phyloP scores from a whole-genome alignment of 2,888 invertebrate species.

The Patella caerulea region DNA sequence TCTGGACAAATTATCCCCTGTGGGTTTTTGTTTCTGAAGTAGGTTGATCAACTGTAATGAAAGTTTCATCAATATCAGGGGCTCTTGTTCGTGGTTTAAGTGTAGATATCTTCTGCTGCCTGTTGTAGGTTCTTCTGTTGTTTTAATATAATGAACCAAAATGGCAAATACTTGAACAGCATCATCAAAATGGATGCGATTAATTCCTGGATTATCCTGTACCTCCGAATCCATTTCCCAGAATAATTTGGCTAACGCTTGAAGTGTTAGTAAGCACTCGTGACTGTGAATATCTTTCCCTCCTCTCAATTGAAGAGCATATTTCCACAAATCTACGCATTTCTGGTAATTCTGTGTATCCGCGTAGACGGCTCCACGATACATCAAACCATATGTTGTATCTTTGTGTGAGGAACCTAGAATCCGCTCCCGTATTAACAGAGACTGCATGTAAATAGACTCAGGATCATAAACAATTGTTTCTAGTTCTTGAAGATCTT shows the following conservation, averaged over 20 bases:
- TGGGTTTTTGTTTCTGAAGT: constrained; percentile 42
- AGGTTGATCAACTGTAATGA: constrained; percentile 59
- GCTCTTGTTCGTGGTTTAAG: constrained; percentile 42
- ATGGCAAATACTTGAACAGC: constrained; percentile 80
- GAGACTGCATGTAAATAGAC: constrained; percentile 79
- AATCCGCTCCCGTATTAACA: constrained; percentile 89
- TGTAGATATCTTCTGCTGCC: neutral
- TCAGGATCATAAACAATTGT: constrained; percentile 49
- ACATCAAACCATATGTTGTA: constrained; percentile 79
- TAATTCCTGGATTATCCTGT: constrained; percentile 61
- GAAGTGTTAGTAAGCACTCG: constrained; percentile 89
- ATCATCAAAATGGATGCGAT: constrained; percentile 78
- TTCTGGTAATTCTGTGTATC: constrained; percentile 79
- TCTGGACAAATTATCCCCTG: constrained; percentile 31
- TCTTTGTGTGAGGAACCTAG: constrained; percentile 89
- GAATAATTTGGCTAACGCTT: constrained; percentile 88
- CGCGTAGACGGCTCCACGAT: constrained; percentile 76
- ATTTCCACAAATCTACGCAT: constrained; percentile 89
- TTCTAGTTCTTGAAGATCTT: constrained; percentile 46
- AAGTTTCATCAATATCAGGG: constrained; percentile 79
- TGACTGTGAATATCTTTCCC: constrained; percentile 80
- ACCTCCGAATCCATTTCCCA: constrained; percentile 74
- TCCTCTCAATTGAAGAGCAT: constrained; percentile 85
- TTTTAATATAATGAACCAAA: constrained; percentile 74
- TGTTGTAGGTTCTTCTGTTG: constrained; percentile 24